Conservation (phyloP, 2,888 invertebrate genomes). For the Cataglyphis rosenhaueri region DNA sequence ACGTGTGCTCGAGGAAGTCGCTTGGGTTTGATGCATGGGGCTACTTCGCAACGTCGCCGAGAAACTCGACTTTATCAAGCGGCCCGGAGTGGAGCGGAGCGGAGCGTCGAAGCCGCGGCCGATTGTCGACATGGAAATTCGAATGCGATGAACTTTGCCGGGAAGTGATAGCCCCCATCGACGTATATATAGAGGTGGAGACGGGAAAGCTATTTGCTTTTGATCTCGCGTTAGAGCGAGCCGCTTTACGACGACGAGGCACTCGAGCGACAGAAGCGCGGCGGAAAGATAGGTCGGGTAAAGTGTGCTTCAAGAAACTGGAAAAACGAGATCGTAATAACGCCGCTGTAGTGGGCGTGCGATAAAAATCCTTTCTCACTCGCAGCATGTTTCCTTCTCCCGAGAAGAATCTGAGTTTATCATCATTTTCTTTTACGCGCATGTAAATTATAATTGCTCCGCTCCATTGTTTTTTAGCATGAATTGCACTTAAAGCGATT, state of each 20-base stretch:
- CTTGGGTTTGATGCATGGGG: conserved; percentile 53
- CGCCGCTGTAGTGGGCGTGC: conserved; percentile 35
- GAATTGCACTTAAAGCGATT: background rate
- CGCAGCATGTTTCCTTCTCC: background rate
- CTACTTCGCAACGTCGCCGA: conserved; percentile 46
- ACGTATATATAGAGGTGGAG: conserved; percentile 9
- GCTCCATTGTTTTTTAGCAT: background rate
- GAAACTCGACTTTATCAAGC: conserved; percentile 55
- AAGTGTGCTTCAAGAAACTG: conserved; percentile 53
- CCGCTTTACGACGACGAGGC: conserved; percentile 41
- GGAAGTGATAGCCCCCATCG: conserved; percentile 40
- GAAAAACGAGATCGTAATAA: conserved; percentile 56
- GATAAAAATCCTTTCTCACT: conserved; percentile 49
- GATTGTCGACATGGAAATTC: conserved; percentile 53
- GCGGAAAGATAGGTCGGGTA: conserved; percentile 41
- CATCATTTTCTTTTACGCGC: conserved; percentile 3
- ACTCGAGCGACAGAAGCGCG: conserved; percentile 30
- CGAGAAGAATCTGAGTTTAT: conserved; percentile 27
- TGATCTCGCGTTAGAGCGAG: conserved; percentile 52
- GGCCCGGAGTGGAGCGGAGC: background rate
- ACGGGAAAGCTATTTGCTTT: conserved; percentile 55
- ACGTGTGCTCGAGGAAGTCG: conserved; percentile 30
- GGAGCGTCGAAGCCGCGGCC: conserved; percentile 31
- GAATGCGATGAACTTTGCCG: conserved; percentile 47
- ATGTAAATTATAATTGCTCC: conserved; percentile 37